These are phyloP conservation scores for Champsocephalus gunnari DNA, from an alignment of 2,797 vertebrate species.

Conservation along the genomic window DNA sequence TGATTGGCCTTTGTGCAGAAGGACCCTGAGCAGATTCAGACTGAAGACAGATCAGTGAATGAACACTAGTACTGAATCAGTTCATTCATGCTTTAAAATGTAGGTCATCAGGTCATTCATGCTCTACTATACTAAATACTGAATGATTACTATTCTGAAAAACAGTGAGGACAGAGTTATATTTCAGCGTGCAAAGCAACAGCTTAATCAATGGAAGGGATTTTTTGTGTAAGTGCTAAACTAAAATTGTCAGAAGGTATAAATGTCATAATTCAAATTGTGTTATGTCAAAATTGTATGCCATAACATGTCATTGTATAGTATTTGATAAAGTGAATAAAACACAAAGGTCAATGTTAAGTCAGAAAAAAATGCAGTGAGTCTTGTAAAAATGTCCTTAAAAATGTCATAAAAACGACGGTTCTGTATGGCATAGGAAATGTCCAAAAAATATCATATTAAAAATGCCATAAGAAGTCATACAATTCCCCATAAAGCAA, in stretches of 20 bases:
- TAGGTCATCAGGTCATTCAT: conserved; percentile 18
- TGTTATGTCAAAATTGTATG: neutral
- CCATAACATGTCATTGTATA: neutral
- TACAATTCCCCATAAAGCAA: neutral
- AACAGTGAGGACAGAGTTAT: neutral
- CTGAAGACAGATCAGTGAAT: conserved; percentile 22
- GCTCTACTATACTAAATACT: conserved; percentile 16
- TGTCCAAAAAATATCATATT: neutral
- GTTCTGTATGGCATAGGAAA: no score
- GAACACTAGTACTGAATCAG: conserved; percentile 22
- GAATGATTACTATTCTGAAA: conserved; percentile 19
- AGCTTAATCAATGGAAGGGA: conserved; percentile 19
- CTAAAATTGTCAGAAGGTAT: neutral
- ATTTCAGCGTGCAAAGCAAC: conserved; percentile 12
- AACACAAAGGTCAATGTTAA: no score
- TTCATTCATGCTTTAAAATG: conserved; percentile 46
- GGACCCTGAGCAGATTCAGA: conserved; percentile 49
- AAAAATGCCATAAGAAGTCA: neutral
- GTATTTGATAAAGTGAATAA: neutral
- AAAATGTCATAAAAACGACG: no score
- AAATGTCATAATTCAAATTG: neutral
- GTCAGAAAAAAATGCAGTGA: no score
- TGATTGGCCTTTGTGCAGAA: conserved; percentile 24
- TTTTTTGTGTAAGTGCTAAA: neutral
- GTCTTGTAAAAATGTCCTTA: no score